A percentile compares a stretch with the other conserved stretches of the same genome.
phyloP scores from a whole-genome alignment of 2,888 invertebrate species.

The Epirrhoe tristata region DNA sequence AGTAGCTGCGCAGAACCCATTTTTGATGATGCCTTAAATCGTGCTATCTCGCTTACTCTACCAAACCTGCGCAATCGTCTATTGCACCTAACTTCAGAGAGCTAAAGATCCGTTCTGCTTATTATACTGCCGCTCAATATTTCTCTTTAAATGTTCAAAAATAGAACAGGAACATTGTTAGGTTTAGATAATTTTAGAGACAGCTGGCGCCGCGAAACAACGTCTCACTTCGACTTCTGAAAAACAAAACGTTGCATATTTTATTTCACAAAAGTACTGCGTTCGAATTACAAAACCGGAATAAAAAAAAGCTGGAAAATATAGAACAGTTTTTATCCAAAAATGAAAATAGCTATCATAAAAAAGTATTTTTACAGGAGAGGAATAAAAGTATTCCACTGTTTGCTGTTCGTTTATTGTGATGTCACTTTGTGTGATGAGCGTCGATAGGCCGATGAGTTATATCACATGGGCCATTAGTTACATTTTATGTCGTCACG shows the following conservation, averaged over 20 bases:
- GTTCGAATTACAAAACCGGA: slow-evolving; percentile 3
- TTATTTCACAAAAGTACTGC: slow-evolving; percentile 4
- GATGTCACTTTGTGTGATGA: not conserved
- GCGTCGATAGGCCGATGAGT: slow-evolving; percentile 6
- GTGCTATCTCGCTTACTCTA: too few species aligned
- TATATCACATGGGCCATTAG: not conserved
- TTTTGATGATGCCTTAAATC: too few species aligned
- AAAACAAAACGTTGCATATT: slow-evolving; percentile 3
- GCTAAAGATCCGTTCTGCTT: too few species aligned
- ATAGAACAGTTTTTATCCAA: not conserved
- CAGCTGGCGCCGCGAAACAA: not conserved
- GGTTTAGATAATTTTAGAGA: not conserved
- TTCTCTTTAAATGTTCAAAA: too few species aligned
- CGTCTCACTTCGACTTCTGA: not conserved
- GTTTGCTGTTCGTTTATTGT: not conserved
- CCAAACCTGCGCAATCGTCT: too few species aligned
- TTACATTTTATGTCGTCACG: not conserved
- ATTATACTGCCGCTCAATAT: too few species aligned
- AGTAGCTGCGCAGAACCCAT: too few species aligned
- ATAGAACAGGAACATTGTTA: not conserved
- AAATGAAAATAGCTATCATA: slow-evolving; percentile 1
- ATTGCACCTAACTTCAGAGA: too few species aligned
- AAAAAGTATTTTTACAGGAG: not conserved
- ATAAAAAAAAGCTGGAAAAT: not conserved
- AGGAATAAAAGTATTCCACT: not conserved